Evolutionary conservation across 2,888 invertebrate species (phyloP).

Genomic region (Lithosia quadra): DNA sequence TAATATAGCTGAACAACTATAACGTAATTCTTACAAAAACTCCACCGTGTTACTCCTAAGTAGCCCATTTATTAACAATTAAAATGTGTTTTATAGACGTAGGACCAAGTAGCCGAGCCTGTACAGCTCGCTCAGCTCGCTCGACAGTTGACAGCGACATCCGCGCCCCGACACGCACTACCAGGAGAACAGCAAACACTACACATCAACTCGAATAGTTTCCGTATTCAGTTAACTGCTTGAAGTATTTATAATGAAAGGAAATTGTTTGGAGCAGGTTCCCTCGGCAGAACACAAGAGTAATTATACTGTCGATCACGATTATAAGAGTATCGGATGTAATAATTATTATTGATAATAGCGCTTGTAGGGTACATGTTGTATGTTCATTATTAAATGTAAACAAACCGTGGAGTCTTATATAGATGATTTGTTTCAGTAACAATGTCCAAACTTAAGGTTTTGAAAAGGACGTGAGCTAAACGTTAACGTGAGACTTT

Average conservation of each 20-base stretch:
- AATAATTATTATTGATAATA: not conserved
- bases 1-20: not conserved
- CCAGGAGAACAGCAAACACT: conserved; percentile 1
- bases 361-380: not conserved
- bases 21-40: not conserved
- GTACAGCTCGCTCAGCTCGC: not conserved
- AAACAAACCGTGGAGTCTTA: not conserved
- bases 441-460: too few species aligned
- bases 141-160: conserved; percentile 9
- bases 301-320: not conserved
- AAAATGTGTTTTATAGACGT: conserved; percentile 30
- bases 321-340: not conserved
- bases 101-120: conserved; percentile 28
- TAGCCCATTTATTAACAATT: conserved; percentile 43
- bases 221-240: not conserved
- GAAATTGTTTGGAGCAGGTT: conserved; percentile 3
- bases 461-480: too few species aligned
- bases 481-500: too few species aligned
- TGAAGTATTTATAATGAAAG: conserved; percentile 3
- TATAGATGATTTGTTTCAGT: not conserved
- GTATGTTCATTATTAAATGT: not conserved
- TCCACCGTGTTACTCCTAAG: conserved; percentile 11
- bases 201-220: not conserved
- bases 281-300: not conserved
- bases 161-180: conserved; percentile 12